Evolutionary conservation across 2,888 invertebrate species (phyloP), one percentile per base, ranked within the genome.

Genomic region (Nomada ruficornis): DNA sequence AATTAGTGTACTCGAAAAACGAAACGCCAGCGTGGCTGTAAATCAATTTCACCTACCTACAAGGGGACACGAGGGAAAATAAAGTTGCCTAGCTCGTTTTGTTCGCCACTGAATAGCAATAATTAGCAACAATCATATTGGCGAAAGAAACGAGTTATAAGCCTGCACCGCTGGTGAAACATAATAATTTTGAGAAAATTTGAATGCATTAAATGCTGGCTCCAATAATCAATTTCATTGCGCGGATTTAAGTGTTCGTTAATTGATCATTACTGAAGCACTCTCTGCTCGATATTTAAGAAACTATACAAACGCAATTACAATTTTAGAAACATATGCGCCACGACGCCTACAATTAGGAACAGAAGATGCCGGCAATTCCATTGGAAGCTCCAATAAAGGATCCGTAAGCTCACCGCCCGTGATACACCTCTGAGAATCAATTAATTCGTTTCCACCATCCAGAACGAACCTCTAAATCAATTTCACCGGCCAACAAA

Each of bases 11-110:
- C 20, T 23, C 60, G 70, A 70, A 36, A 60, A 23, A 60, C 13
- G 11, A 60, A 23, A 60, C 13, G 11, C 1, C 5, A 13, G 57
- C 29, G 15, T 2, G n/a, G 47, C 15, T 20, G 55, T 54, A 59
- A 65, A 65, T 70, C 77, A 69, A 70, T 70, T 70, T 64, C 77
- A 59, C 52, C 42, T 20, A 2, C 20, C 54, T 44, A 77, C 77
- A 70, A 70, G 59, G 76, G 64, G 57, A 55, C 23, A 20, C 29
- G 29, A 69, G 64, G 55, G 50, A 63, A 50, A n/a, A 52, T 63
- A 68, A 57, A 13, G 18, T 50, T 15, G 50, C 13, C 15, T 1
- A 50, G 20, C 50, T 18, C 64, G 52, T 77, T 70, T 55, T 55
- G 54, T 13, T 63, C 77, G 18, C 52, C 50, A 55, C 36, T 26